phyloP scores from a whole-genome alignment of 1,140 invertebrate genomes.

The Ephestia elutella region DNA sequence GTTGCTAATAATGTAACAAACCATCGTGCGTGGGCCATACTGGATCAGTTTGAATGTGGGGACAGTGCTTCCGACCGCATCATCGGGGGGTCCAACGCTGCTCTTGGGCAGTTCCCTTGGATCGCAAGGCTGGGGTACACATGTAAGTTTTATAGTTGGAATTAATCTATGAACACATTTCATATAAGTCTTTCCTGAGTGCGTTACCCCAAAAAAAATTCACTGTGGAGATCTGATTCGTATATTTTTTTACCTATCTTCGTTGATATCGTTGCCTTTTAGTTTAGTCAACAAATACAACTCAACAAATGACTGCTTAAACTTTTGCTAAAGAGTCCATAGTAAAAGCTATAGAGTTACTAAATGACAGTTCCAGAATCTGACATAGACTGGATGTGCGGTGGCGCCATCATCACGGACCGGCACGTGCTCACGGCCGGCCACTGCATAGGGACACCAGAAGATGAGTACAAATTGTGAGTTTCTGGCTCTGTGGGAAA shows the following conservation, averaged over 20 bases:
- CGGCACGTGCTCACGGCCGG: conserved; percentile 79
- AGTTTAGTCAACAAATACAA: too few species aligned
- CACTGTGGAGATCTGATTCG: too few species aligned
- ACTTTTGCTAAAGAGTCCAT: too few species aligned
- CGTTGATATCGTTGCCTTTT: too few species aligned
- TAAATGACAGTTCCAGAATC: conserved; percentile 24
- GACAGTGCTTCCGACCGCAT: conserved; percentile 75
- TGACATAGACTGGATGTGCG: conserved; percentile 74
- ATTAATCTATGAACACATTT: not conserved
- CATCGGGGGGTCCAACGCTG: conserved; percentile 77
- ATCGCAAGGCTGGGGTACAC: conserved; percentile 78
- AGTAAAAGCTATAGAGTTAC: too few species aligned
- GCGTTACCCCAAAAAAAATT: too few species aligned
- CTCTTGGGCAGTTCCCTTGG: conserved; percentile 81
- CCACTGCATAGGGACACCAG: conserved; percentile 75
- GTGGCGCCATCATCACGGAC: conserved; percentile 78
- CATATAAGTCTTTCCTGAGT: not conserved
- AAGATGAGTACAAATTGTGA: conserved; percentile 65
- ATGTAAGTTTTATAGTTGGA: conserved; percentile 25
- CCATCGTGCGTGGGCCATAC: conserved; percentile 63
- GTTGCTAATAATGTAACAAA: conserved; percentile 4
- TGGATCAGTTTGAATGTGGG: conserved; percentile 72
- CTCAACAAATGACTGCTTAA: not conserved
- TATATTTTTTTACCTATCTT: too few species aligned
- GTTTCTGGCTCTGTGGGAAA: conserved; percentile 34